Evolutionary conservation across 2,888 invertebrate genomes (phyloP).

Genomic region (Xiphydria camelus): DNA sequence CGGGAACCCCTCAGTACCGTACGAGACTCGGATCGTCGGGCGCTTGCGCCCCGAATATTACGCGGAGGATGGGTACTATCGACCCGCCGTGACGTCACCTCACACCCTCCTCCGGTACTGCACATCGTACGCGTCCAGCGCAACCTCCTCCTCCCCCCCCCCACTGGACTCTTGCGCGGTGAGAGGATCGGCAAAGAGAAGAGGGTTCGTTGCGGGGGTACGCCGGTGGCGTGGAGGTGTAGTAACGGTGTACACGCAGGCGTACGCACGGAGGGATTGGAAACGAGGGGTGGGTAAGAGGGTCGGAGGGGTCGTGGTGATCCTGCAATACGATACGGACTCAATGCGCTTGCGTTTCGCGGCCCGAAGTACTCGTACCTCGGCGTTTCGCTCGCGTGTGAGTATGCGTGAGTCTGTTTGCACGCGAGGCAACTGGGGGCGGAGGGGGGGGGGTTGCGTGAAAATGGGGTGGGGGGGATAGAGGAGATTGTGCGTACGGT

Average conservation of each 20-base stretch:
- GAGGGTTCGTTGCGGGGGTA: conserved; percentile 7
- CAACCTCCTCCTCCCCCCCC: not conserved
- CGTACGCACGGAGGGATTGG: conserved; percentile 38
- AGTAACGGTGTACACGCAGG: conserved; percentile 46
- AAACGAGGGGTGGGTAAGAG: conserved; percentile 8
- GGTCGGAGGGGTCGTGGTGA: conserved; percentile 12
- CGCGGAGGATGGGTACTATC: conserved; percentile 42
- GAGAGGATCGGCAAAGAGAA: conserved; percentile 1
- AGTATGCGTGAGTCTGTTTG: conserved; percentile 12
- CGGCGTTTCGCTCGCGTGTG: conserved; percentile 5
- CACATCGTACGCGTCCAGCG: no score
- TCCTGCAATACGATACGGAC: conserved; percentile 33
- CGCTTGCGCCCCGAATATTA: conserved; percentile 26
- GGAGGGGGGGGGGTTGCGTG: no score
- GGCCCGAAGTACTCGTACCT: conserved; percentile 19
- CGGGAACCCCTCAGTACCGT: conserved; percentile 37
- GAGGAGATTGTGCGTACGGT: no score
- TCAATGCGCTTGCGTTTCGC: conserved; percentile 38
- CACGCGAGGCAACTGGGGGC: conserved; percentile 8
- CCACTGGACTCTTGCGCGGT: no score
- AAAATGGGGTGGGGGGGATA: no score
- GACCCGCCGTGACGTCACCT: conserved; percentile 52
- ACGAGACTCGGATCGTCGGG: not conserved
- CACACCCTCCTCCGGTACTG: not conserved
- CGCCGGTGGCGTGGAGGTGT: conserved; percentile 16